phyloP scores from a whole-genome alignment of 2,113 vertebrate genomes.

The Vombatus ursinus region DNA sequence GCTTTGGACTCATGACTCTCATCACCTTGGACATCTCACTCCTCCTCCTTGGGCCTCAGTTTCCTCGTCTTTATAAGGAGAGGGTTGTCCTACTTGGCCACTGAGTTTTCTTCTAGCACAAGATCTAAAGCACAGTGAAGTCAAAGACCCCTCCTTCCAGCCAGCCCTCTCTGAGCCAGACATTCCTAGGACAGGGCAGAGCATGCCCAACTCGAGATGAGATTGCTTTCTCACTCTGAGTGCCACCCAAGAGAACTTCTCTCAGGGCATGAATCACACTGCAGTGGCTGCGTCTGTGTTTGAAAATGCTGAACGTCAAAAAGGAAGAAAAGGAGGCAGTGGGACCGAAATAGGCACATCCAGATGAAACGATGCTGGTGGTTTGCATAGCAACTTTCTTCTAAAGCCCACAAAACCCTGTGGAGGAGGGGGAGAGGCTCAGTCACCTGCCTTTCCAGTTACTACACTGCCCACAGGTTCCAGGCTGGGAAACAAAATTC shows the following conservation, averaged over 20 bases:
- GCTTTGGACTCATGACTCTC: rapidly evolving
- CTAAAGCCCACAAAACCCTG: constrained; percentile 18
- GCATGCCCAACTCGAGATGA: not conserved
- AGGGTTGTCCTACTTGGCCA: not conserved
- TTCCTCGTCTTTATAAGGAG: not conserved
- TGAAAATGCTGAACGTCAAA: constrained; percentile 69
- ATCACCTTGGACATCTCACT: not conserved
- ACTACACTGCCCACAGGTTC: rapidly evolving
- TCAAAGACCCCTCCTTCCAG: not conserved
- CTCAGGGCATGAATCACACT: constrained; percentile 57
- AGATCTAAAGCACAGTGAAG: not conserved
- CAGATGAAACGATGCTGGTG: constrained; percentile 31
- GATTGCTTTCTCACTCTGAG: not conserved
- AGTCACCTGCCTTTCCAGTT: not conserved
- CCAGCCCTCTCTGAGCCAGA: not conserved
- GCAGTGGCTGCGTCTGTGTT: constrained; percentile 37
- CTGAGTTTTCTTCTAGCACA: not conserved
- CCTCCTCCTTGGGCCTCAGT: not conserved
- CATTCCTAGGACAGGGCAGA: not conserved
- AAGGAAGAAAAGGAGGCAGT: constrained; percentile 56
- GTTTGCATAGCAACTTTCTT: constrained; percentile 40
- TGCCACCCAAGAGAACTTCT: not conserved
- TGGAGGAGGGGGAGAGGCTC: not conserved
- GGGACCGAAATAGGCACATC: constrained; percentile 57
- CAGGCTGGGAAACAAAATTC: not conserved